A percentile compares a stretch with the other conserved stretches of the same genome.
Evolutionary conservation across 2,113 vertebrate genomes (phyloP).

Genomic region (Microtus oregoni): DNA sequence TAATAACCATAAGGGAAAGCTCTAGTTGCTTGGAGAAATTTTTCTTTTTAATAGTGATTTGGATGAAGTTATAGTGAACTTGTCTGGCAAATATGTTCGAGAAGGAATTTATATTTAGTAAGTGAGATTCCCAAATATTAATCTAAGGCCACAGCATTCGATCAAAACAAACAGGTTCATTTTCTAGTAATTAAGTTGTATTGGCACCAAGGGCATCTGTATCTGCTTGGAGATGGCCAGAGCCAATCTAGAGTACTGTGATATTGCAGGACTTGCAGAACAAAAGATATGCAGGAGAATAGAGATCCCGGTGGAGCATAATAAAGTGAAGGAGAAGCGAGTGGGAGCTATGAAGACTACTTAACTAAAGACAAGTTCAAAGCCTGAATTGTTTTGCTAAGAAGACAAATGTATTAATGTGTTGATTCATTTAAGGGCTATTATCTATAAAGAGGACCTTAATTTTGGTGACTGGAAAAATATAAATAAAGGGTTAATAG

Average conservation of each 20-base stretch:
- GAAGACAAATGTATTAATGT: neutral
- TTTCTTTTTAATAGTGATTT: neutral
- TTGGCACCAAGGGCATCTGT: neutral
- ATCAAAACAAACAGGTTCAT: neutral
- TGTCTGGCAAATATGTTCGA: neutral
- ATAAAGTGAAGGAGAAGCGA: neutral
- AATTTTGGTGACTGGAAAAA: neutral
- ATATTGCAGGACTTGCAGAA: neutral
- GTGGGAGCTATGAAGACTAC: neutral
- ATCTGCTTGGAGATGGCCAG: neutral
- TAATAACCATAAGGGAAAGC: neutral
- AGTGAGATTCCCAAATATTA: neutral
- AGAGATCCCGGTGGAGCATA: neutral
- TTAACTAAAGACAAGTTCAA: neutral
- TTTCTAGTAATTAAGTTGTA: neutral
- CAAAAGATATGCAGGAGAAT: neutral
- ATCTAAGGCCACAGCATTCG: neutral
- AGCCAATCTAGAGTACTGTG: neutral
- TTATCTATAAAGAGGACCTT: neutral
- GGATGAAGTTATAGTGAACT: neutral
- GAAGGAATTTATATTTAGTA: neutral
- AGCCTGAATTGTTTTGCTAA: neutral
- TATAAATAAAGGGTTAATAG: slow-evolving; percentile 24
- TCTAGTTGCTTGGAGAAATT: neutral
- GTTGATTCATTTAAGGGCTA: neutral